Evolutionary conservation across 2,797 vertebrate species (phyloP).

Genomic region (Macroramphosus scolopax): DNA sequence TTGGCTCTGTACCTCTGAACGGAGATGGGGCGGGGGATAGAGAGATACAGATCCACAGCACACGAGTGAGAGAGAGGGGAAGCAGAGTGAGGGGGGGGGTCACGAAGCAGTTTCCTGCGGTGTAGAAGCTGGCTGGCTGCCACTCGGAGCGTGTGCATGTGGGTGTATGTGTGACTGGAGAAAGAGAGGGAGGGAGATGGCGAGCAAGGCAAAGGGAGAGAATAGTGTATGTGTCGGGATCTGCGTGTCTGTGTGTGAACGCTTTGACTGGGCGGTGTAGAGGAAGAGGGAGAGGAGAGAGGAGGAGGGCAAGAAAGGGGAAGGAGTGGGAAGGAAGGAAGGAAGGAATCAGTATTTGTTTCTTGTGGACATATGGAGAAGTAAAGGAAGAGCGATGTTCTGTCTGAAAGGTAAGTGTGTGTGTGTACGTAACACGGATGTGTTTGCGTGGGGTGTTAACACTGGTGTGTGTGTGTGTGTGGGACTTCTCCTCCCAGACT

Average conservation of each 20-base stretch:
- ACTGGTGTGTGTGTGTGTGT: constrained; percentile 10
- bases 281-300: constrained; percentile 17
- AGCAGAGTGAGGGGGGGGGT: constrained; percentile 58
- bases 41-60: constrained; percentile 26
- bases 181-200: constrained; percentile 54
- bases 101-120: constrained; percentile 78
- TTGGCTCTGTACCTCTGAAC: constrained; percentile 15
- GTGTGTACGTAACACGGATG: constrained; percentile 7
- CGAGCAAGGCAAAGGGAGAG: constrained; percentile 35
- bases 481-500: constrained; percentile 36
- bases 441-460: constrained; percentile 18
- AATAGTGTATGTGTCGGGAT: constrained; percentile 52
- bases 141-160: constrained; percentile 47
- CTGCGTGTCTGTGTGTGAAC: constrained; percentile 40
- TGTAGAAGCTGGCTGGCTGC: constrained; percentile 74
- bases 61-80: constrained; percentile 23
- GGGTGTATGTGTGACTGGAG: constrained; percentile 28
- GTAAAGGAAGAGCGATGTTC: constrained; percentile 81
- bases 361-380: constrained; percentile 36
- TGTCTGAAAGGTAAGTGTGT: constrained; percentile 88
- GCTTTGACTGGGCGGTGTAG: constrained; percentile 34
- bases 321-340: constrained; percentile 42
- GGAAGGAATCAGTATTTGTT: constrained; percentile 37
- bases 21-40: constrained; percentile 21
- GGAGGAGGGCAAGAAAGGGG: constrained; percentile 25